Evolutionary conservation across 2,113 vertebrate species (phyloP).

Genomic region (Ramphastos sulfuratus): DNA sequence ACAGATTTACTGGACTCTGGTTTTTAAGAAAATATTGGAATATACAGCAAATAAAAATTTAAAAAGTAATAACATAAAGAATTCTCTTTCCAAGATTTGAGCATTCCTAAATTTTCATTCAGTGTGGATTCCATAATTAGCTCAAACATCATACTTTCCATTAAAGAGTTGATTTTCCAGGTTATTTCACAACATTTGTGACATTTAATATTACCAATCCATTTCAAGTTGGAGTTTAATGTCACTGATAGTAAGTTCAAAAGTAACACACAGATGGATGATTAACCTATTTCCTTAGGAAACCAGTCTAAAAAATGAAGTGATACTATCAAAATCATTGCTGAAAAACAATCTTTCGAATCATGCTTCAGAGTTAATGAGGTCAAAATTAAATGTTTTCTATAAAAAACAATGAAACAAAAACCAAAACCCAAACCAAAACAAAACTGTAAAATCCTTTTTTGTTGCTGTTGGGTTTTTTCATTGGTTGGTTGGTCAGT

Average conservation of each 20-base stretch:
- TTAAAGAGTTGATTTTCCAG: background rate
- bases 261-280: background rate
- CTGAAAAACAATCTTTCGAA: background rate
- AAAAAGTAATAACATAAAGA: rapidly evolving
- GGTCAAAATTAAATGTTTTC: background rate
- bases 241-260: background rate
- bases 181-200: background rate
- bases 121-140: background rate
- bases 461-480: too few species aligned
- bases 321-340: background rate
- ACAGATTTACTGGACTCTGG: background rate
- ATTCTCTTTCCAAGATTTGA: background rate
- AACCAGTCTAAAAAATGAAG: background rate
- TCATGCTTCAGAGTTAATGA: background rate
- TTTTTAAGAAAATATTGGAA: background rate
- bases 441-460: too few species aligned
- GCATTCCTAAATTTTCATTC: background rate
- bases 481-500: too few species aligned
- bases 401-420: background rate
- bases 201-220: background rate
- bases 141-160: background rate
- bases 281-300: background rate
- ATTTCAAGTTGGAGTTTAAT: background rate
- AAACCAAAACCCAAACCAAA: background rate
- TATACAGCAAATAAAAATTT: background rate